These are phyloP conservation scores for Hipparchia sbordonii DNA, from an alignment of 2,888 invertebrate species.

Conservation along the genomic window DNA sequence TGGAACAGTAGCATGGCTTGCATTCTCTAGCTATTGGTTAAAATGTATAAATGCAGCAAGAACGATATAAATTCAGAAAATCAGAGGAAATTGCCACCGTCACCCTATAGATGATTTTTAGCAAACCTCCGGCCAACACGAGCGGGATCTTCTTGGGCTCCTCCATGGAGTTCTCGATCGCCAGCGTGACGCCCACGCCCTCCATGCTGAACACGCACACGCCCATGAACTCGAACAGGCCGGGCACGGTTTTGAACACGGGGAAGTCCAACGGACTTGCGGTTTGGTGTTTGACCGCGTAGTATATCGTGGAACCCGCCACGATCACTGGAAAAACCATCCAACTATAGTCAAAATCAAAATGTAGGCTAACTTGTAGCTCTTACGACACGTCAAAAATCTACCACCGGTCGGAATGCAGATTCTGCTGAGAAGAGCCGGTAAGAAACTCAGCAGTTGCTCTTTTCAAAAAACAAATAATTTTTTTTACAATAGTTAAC, in stretches of 20 bases:
- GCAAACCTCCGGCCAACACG: slow-evolving; percentile 52
- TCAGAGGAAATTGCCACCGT: too few species aligned
- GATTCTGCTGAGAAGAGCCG: too few species aligned
- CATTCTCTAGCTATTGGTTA: too few species aligned
- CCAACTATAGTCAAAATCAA: neutral
- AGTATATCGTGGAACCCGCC: slow-evolving; percentile 49
- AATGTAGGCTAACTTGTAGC: too few species aligned
- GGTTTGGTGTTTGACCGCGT: slow-evolving; percentile 38
- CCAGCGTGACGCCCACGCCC: slow-evolving; percentile 53
- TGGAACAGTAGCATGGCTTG: too few species aligned
- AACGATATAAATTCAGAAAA: too few species aligned
- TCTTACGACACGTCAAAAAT: too few species aligned
- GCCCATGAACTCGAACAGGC: slow-evolving; percentile 67
- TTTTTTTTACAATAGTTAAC: too few species aligned
- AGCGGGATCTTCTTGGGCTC: slow-evolving; percentile 51
- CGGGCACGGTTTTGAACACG: slow-evolving; percentile 41
- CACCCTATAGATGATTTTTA: neutral
- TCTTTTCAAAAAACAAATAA: too few species aligned
- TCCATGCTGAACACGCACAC: slow-evolving; percentile 80
- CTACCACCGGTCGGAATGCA: too few species aligned
- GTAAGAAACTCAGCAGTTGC: too few species aligned
- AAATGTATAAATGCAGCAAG: too few species aligned
- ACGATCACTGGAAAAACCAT: slow-evolving; percentile 47
- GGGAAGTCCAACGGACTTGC: slow-evolving; percentile 42
- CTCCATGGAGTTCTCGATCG: slow-evolving; percentile 60